Base-by-base conservation (phyloP, 2,797 vertebrate genomes). In the Champsocephalus esox region DNA sequence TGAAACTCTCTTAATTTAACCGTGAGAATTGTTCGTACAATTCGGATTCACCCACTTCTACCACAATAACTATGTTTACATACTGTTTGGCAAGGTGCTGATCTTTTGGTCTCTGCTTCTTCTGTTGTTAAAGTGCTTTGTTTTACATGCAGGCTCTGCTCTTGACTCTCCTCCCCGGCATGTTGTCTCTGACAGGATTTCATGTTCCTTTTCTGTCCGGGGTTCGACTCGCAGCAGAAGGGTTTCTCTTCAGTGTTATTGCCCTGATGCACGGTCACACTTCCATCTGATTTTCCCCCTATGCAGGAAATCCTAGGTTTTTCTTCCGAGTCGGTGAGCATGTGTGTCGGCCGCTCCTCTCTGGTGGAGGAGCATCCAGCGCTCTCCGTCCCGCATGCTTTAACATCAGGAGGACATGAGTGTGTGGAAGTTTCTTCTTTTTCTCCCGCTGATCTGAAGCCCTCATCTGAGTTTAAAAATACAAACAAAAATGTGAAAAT, bases 1-100 rank as follows among this genome's bases (percentile, higher is more conserved):
- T 45, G 28, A 45, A 28, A 6, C 3, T 66, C 50, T 24, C 17
- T 34, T 50, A 12, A 34, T 66, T 41, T 41, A 24, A 32, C 12
- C 10, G 4, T 66, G 17, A 57, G 17, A n/a, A 48, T 41, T 17
- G 41, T 43, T 41, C 4, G 9, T 45, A 17, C 21, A 17, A 44
- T 13, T 28, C 24, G 0, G 51, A 56, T 32, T 12, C 43, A 45
- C 19, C 8, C 52, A 41, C 12, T 21, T 46, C 34, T 38, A 38
- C 34, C 34, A 38, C 6, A 38, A 38, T 38, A 38, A 38, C 6
- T 38, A 38, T 38, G 8, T 38, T 0, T 28, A 28, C 87, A 19
- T 85, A 92, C 87, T 45, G 61, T 80, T 85, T 84, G 83, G 57
- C 57, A 79, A 50, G 73, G 67, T 73, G 84, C 55, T 72, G 80